Evolutionary conservation across 2,888 invertebrate genomes (phyloP).

Genomic region (Drosophila fulvimacula): DNA sequence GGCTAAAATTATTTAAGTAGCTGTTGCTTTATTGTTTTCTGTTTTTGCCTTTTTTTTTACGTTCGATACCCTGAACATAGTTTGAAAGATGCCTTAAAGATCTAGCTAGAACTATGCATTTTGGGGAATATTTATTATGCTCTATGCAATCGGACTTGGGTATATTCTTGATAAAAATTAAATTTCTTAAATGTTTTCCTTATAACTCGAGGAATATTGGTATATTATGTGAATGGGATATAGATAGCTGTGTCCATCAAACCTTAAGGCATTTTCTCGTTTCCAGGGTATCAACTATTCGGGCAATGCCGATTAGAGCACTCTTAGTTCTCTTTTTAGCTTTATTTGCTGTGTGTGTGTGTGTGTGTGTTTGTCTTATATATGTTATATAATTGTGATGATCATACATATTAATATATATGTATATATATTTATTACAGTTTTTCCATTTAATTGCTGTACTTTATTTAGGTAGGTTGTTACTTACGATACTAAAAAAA

Average conservation of each 20-base stretch:
- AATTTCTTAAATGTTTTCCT: not conserved
- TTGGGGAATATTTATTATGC: not conserved
- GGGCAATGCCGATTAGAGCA: constrained; percentile 8
- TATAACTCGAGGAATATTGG: not conserved
- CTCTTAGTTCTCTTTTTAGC: constrained; percentile 47
- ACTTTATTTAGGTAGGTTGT: constrained; percentile 75
- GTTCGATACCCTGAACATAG: constrained; percentile 1
- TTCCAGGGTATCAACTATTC: constrained; percentile 6
- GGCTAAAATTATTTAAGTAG: constrained; percentile 79
- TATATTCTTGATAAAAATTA: not conserved
- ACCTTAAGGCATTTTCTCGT: not conserved
- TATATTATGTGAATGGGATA: not conserved
- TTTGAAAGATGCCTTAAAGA: not conserved
- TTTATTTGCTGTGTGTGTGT: constrained; percentile 32
- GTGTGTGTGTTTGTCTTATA: constrained; percentile 10
- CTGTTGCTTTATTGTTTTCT: constrained; percentile 73
- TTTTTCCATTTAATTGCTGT: constrained; percentile 34
- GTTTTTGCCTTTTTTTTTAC: constrained; percentile 46
- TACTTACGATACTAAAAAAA: constrained; percentile 76
- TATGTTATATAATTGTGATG: constrained; percentile 11
- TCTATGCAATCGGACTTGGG: not conserved
- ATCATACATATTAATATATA: constrained; percentile 3
- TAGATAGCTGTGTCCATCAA: not conserved
- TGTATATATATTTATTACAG: constrained; percentile 22
- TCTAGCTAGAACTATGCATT: not conserved